Evolutionary conservation across 2,888 invertebrate species (phyloP), one percentile per base, ranked within the genome.

Genomic region (Noctua comes): DNA sequence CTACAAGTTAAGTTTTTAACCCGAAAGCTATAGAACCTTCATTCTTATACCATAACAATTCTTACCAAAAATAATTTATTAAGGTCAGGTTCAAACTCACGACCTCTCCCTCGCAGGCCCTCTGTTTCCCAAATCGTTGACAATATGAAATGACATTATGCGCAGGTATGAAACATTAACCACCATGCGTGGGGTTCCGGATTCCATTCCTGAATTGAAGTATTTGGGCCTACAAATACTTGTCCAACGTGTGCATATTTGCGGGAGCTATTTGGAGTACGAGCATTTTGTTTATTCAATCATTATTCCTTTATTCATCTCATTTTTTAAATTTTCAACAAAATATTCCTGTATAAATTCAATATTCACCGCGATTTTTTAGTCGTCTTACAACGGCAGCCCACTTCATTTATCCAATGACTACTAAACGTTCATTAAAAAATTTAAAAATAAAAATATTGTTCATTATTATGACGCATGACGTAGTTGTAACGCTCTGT

Each of bases 191-290:
- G 68, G 59, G 71, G 77, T 70, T 74, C 46, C 24, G 27, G 40
- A 73, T 82, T 75, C 77, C 74, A 85, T 82, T 82, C 65, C 72
- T 57, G 62, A 57, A 66, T 68, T n/a, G 54, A 24, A 75, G 64
- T 82, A 84, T 82, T 64, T 70, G 69, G 24, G 16, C 16, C 40
- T 8, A 62, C 57, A 70, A 75, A 77, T 75, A 73, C 77, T 74
- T 82, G 62, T 36, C 48, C 62, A 54, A 48, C 46, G 40, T 70
- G 57, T 51, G 68, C 18, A 64, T n/a, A 13, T 57, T 66, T 40
- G 68, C 31, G 51, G 8, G 24, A 51, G 59, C 18, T 48, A 54
- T 65, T 68, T 46, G 36, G 54, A 21, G 69, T 66, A 43, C 70
- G 16, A n/a, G 8, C 18, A 66, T n/a, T 69, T 64, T 6, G 18